These are phyloP conservation scores for Meloidogyne floridensis DNA, from an alignment of 1,140 invertebrate species.

Conservation along the genomic window DNA sequence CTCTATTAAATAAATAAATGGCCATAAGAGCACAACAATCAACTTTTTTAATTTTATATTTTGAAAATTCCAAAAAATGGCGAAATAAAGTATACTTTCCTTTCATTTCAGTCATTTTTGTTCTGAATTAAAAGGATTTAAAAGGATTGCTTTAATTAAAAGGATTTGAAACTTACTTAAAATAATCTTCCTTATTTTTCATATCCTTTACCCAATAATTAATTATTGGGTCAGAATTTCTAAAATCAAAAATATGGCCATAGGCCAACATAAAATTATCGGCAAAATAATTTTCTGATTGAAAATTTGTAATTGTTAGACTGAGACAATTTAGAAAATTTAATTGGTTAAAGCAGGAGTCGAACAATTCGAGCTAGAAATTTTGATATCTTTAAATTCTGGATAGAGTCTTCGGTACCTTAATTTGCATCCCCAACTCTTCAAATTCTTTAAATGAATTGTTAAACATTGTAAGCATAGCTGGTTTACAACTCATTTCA, in stretches of 20 bases:
- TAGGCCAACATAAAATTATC: not conserved
- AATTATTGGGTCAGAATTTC: not conserved
- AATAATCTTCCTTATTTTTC: not conserved
- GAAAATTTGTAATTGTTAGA: not conserved
- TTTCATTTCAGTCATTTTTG: not conserved
- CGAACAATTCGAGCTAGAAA: not conserved
- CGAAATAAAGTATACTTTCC: not conserved
- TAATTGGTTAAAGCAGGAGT: not conserved
- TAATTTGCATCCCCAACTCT: not conserved
- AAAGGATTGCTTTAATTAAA: no score
- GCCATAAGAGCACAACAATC: not conserved
- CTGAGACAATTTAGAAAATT: not conserved
- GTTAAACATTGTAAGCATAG: not conserved
- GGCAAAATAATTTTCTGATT: not conserved
- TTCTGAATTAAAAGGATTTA: no score
- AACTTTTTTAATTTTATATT: not conserved
- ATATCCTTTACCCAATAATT: not conserved
- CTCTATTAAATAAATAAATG: not conserved
- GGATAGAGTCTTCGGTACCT: not conserved
- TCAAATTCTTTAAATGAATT: not conserved
- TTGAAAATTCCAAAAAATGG: not conserved
- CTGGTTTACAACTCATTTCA: not conserved
- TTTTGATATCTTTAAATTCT: no score
- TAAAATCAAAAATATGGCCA: not conserved
- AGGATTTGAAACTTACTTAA: not conserved